Percentiles rank a stretch among this genome's conserved stretches.
Evolutionary conservation across 2,113 vertebrate genomes (phyloP).

Genomic region (Lepidothrix coronata): DNA sequence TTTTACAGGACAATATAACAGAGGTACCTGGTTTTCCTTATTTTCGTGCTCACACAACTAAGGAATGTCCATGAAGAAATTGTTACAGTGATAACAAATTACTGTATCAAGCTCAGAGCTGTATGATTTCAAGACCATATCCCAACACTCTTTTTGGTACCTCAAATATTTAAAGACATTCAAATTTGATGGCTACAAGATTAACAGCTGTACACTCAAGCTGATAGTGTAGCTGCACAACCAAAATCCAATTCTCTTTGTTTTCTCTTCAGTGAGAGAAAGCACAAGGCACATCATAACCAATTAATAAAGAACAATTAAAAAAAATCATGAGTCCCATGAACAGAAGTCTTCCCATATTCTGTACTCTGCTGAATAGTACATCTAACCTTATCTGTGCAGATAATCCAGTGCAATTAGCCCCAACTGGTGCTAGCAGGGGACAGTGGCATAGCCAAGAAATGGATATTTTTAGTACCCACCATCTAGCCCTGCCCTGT

Average conservation of each 20-base stretch:
- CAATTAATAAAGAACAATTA: neutral
- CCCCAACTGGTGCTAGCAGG: neutral
- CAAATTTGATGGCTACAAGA: neutral
- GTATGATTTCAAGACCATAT: neutral
- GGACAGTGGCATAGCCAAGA: neutral
- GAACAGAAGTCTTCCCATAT: neutral
- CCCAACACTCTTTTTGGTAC: neutral
- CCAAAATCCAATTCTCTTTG: neutral
- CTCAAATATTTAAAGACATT: neutral
- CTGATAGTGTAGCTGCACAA: neutral
- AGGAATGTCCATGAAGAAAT: neutral
- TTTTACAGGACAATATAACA: neutral
- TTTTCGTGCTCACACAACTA: neutral
- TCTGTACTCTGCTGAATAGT: neutral
- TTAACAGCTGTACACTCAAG: neutral
- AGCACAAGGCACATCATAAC: neutral
- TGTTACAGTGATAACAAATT: neutral
- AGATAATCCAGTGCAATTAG: neutral
- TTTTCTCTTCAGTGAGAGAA: neutral
- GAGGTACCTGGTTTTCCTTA: neutral
- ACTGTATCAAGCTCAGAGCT: neutral
- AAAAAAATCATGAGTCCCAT: neutral
- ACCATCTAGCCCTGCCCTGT: conserved; percentile 6
- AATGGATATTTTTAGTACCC: neutral
- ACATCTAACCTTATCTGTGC: neutral